Base-by-base conservation (phyloP, 1,140 invertebrate genomes). In the Leucophenga varia region DNA sequence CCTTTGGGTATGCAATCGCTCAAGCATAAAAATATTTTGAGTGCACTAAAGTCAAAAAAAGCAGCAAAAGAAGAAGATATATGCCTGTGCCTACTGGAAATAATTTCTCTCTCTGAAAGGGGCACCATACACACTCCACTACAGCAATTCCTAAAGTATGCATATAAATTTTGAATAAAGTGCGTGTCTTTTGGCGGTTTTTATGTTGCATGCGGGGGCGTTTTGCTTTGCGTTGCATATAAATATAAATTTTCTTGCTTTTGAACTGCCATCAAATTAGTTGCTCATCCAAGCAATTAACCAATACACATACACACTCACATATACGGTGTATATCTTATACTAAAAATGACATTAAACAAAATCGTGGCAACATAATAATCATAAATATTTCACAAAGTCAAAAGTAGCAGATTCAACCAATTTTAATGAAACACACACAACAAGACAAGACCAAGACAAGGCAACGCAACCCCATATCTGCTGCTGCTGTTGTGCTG, bases 231-330 rank as follows among this genome's bases (percentile, higher is more conserved):
- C 67, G 63, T n/a, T n/a, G 22, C 22, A 25, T 25, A 6, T 10
- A 25, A 6, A 25, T 25, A 25, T 25, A 25, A 25, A 25, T 25
- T 25, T 25, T 6, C 22, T 25, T 10, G 22, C 64, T 52, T 63
- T 65, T 63, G 63, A 68, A 59, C 57, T 59, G 64, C 63, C 59
- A 59, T 54, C 64, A 59, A 64, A 72, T 69, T 65, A 69, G 69
- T 65, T 63, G 59, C 45, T 63, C 68, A 69, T 63, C 60, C 61
- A 65, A 52, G 59, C 69, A 72, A 72, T 72, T 69, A 72, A 63
- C 57, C 50, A 61, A 65, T 4, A 34, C 31, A 34, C 31, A 34
- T 13, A n/a, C 31, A 34, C 13, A 34, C 43, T 41, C 30, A 39
- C 47, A 32, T 10, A 25, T 25, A 6, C 22, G 10, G 10, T n/a